Percentiles rank a stretch among this genome's conserved stretches.
Evolutionary conservation across 1,140 invertebrate species (phyloP).

Genomic region (Vanessa atalanta): DNA sequence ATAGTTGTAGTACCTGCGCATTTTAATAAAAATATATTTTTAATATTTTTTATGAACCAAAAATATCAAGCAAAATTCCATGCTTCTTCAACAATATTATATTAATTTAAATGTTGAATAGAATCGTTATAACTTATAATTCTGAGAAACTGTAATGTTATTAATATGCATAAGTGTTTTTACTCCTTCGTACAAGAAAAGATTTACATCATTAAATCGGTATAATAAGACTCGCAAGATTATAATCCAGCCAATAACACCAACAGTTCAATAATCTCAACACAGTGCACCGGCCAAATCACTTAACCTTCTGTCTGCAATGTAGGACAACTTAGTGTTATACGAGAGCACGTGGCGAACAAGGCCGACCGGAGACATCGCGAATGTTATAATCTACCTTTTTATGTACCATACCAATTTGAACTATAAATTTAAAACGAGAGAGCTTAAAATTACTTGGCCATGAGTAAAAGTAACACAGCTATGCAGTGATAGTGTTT

Average conservation of each 20-base stretch:
- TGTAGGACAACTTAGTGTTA: slow-evolving; percentile 28
- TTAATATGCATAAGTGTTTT: not conserved
- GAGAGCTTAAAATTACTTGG: slow-evolving; percentile 9
- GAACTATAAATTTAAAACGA: not conserved
- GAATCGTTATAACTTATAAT: too few species aligned
- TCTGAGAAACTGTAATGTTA: too few species aligned
- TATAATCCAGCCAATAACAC: not conserved
- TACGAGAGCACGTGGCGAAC: slow-evolving; percentile 49
- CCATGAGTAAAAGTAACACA: not conserved
- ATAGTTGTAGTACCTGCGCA: too few species aligned
- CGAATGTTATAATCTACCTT: slow-evolving; percentile 14
- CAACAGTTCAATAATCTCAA: slow-evolving; percentile 11
- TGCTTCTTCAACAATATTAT: too few species aligned
- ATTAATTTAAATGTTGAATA: too few species aligned
- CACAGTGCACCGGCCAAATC: not conserved
- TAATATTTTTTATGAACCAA: too few species aligned
- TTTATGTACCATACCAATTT: slow-evolving; percentile 5
- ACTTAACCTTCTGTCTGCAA: slow-evolving; percentile 21
- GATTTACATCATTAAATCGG: not conserved
- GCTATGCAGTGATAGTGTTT: slow-evolving; percentile 27
- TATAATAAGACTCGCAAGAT: not conserved
- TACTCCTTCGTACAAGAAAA: not conserved
- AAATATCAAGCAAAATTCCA: too few species aligned
- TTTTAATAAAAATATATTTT: too few species aligned
- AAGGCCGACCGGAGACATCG: slow-evolving; percentile 48